Percentiles rank a stretch among this genome's conserved stretches.
These are phyloP conservation scores for Oligia strigilis DNA, from an alignment of 2,888 invertebrate genomes.

Conservation along the genomic window DNA sequence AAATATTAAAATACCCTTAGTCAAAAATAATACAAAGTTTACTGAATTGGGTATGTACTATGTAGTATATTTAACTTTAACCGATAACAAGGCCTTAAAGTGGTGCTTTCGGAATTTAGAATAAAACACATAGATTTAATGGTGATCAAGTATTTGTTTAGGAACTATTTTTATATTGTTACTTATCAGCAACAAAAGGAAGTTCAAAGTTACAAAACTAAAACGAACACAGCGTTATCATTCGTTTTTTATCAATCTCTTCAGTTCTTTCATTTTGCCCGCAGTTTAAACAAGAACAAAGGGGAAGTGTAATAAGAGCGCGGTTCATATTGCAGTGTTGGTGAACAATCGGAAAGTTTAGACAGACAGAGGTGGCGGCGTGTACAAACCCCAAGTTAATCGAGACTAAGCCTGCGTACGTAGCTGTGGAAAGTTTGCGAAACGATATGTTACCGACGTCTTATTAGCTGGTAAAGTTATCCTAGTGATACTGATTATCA, in stretches of 20 bases:
- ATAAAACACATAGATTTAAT: slow-evolving; percentile 16
- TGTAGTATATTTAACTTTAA: slow-evolving; percentile 19
- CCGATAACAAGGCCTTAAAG: slow-evolving; percentile 43
- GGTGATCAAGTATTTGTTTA: slow-evolving; percentile 49
- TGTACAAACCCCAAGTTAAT: slow-evolving; percentile 81
- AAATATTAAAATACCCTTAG: slow-evolving; percentile 14
- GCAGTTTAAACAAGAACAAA: slow-evolving; percentile 68
- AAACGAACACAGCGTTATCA: slow-evolving; percentile 13
- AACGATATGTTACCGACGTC: slow-evolving; percentile 35
- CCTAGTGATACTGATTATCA: neutral
- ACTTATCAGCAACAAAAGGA: slow-evolving; percentile 27
- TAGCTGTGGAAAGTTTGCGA: slow-evolving; percentile 56
- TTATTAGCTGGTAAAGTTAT: slow-evolving; percentile 20
- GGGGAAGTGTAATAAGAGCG: slow-evolving; percentile 68
- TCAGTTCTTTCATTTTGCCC: slow-evolving; percentile 66
- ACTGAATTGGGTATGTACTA: slow-evolving; percentile 8
- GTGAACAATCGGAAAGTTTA: slow-evolving; percentile 79
- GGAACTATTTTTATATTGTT: slow-evolving; percentile 31
- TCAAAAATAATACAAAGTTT: slow-evolving; percentile 40
- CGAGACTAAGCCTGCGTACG: slow-evolving; percentile 70
- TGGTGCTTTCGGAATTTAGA: slow-evolving; percentile 11
- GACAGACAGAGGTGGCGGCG: slow-evolving; percentile 74
- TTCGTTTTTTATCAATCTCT: slow-evolving; percentile 6
- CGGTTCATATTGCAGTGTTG: slow-evolving; percentile 71
- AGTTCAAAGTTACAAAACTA: slow-evolving; percentile 8